These are phyloP conservation scores for Drosophila ezoana DNA, from an alignment of 2,888 invertebrate genomes.

Conservation along the genomic window DNA sequence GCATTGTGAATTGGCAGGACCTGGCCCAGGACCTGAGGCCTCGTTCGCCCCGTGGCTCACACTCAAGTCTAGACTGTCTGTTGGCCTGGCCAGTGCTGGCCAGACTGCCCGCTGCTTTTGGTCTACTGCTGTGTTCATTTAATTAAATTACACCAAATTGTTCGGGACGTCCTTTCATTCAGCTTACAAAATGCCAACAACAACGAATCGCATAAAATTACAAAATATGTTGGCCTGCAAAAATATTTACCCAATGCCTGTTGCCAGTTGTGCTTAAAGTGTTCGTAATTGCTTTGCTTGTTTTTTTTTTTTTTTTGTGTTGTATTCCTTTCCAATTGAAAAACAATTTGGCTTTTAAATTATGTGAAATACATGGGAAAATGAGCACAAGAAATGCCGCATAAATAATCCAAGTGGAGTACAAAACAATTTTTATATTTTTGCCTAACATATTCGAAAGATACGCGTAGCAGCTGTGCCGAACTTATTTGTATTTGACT, in stretches of 20 bases:
- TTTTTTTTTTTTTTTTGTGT: neutral
- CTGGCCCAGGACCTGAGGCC: conserved; percentile 26
- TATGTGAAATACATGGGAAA: conserved; percentile 46
- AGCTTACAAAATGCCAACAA: conserved; percentile 16
- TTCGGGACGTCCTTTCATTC: conserved; percentile 66
- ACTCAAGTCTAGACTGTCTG: conserved; percentile 40
- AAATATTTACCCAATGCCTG: conserved; percentile 59
- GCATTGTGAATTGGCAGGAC: conserved; percentile 73
- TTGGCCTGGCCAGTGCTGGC: conserved; percentile 15
- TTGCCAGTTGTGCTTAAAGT: conserved; percentile 46
- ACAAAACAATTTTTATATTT: conserved; percentile 31
- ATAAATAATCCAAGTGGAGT: conserved; percentile 50
- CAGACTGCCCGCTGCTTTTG: conserved; percentile 67
- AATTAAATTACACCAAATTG: conserved; percentile 82
- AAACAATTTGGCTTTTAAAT: conserved; percentile 64
- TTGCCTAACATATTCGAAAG: conserved; percentile 51
- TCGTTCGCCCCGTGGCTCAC: neutral
- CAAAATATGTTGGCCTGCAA: conserved; percentile 61
- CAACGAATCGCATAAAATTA: conserved; percentile 59
- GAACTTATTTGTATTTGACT: conserved; percentile 50
- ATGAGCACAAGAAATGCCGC: conserved; percentile 34
- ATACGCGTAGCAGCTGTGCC: conserved; percentile 53
- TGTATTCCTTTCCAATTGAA: conserved; percentile 35
- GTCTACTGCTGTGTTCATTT: conserved; percentile 79
- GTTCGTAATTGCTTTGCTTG: conserved; percentile 50